phyloP scores from a whole-genome alignment of 2,888 invertebrate species.

The Xestia ashworthii region DNA sequence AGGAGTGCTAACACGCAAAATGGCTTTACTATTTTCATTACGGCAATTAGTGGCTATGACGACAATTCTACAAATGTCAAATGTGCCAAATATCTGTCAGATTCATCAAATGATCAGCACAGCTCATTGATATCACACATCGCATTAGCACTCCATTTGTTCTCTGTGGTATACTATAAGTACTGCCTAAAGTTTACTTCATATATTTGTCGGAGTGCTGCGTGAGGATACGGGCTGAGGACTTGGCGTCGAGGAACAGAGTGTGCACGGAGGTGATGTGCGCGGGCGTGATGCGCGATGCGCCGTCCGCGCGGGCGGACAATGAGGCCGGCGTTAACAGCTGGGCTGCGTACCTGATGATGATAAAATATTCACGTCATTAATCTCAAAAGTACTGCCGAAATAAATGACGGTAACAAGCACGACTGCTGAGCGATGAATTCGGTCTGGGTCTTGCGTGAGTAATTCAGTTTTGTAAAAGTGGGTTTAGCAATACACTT shows the following conservation, averaged over 20 bases:
- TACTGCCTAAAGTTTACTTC: conserved; percentile 90
- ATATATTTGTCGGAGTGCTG: conserved; percentile 98
- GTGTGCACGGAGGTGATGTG: conserved; percentile 91
- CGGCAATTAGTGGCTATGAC: neutral
- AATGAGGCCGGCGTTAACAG: conserved; percentile 97
- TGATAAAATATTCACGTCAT: neutral
- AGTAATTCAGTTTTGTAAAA: neutral
- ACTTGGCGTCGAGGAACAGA: conserved; percentile 98
- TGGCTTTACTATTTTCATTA: neutral
- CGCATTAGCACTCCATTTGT: conserved; percentile 28
- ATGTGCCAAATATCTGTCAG: neutral
- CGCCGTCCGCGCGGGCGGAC: conserved; percentile 97
- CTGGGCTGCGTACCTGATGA: conserved; percentile 95
- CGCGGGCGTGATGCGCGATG: conserved; percentile 94
- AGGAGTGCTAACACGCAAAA: conserved; percentile 22
- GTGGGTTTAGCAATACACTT: neutral
- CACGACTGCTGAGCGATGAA: neutral
- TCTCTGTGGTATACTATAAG: neutral
- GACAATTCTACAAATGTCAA: neutral
- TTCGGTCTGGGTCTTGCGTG: neutral
- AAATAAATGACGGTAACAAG: neutral
- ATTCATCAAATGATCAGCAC: neutral
- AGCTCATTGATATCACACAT: neutral
- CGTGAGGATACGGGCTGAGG: conserved; percentile 97
- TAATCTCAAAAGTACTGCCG: neutral